A percentile compares a stretch with the other conserved stretches of the same genome.
phyloP scores from a whole-genome alignment of 2,888 invertebrate species.

The Xanthorhoe spadicearia region DNA sequence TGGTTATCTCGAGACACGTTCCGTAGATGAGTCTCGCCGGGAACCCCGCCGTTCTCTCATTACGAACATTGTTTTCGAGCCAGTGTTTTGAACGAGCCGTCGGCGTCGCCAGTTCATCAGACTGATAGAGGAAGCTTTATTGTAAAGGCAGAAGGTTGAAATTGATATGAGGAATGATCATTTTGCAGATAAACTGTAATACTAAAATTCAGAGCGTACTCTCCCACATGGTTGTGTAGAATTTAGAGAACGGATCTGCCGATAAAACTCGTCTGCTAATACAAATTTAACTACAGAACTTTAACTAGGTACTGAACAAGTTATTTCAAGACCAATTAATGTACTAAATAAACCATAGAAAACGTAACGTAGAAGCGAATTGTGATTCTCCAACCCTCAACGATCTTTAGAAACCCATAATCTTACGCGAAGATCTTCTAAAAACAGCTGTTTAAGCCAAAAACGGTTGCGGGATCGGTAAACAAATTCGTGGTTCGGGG shows the following conservation, averaged over 20 bases:
- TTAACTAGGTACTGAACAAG: no score
- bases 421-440: conserved; percentile 21
- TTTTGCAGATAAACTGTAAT: conserved; percentile 49
- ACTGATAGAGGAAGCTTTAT: conserved; percentile 47
- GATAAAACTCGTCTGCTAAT: conserved; percentile 25
- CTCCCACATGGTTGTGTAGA: conserved; percentile 26
- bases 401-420: not conserved
- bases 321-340: not conserved
- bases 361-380: not conserved
- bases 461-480: conserved; percentile 41
- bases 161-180: conserved; percentile 46
- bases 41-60: conserved; percentile 66
- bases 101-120: conserved; percentile 46
- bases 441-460: conserved; percentile 44
- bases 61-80: conserved; percentile 63
- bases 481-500: conserved; percentile 49
- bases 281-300: conserved; percentile 10
- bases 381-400: not conserved
- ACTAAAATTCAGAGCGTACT: conserved; percentile 44
- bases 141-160: conserved; percentile 42
- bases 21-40: conserved; percentile 64
- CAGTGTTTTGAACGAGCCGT: conserved; percentile 61
- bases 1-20: conserved; percentile 58
- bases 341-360: not conserved
- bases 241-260: conserved; percentile 21